Base-by-base conservation (phyloP, 2,888 invertebrate genomes). In the Tipula helvola region DNA sequence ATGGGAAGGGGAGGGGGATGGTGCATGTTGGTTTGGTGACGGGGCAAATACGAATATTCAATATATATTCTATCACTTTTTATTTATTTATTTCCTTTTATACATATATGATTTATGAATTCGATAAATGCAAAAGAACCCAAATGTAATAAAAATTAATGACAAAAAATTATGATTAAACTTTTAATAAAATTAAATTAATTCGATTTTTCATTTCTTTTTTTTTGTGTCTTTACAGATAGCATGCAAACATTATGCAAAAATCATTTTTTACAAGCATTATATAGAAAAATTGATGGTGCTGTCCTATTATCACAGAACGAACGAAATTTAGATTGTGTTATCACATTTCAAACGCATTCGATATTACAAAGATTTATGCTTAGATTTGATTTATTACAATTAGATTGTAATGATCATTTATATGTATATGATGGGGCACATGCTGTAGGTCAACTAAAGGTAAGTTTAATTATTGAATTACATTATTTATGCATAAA, bases 391-490 rank as follows among this genome's bases (percentile, higher is more conserved):
- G 97, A 98, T 91, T 94, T 96, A 91, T 93, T 98, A 89, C 96
- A 97, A 91, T 93, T 98, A 88, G 98, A 98, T 92, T 98, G 98
- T 93, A 97, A 97, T 91, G 98, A 98, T 92, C 97, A 97, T 92
- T 95, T 98, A 87, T 96, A 95, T 90, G 96, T 98, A 90, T 98
- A 96, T 91, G 98, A 98, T 92, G 97, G 97, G 2, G 97, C 97
- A 16, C 97, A 97, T 90, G 96, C 96, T 86, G 97, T 96, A 85
- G 96, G 96, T 87, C 95, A 95, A 89, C 96, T 96, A 89, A 97
- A 97, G 96, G 97, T 97, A 90, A 92, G 84, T 28, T 18, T 28
- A 28, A 28, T 12, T 44, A 39, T 44, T 44, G 44, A 39, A 39
- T n/a, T n/a, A n/a, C n/a, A 39, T 7, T 7, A 1, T 44, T 3